Evolutionary conservation across 2,113 vertebrate genomes (phyloP).

Genomic region (Emydura subglobosa): DNA sequence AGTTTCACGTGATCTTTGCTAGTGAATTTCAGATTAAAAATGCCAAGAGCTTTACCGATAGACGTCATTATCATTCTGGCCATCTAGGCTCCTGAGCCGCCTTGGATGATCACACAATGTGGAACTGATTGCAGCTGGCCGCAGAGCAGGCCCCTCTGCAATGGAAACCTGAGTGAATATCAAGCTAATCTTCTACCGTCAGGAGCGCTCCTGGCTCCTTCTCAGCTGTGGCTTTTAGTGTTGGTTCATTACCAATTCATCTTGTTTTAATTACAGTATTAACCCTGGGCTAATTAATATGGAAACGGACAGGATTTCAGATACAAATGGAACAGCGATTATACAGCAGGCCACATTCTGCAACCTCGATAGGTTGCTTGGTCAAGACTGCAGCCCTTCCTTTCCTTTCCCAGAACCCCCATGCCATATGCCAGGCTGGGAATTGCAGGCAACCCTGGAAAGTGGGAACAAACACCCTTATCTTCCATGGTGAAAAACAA

Average conservation of each 20-base stretch:
- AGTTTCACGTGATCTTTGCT: not conserved
- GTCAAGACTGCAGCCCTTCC: not conserved
- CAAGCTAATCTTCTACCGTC: not conserved
- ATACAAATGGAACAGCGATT: not conserved
- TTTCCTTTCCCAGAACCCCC: not conserved
- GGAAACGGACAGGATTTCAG: not conserved
- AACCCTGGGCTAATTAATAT: slow-evolving; percentile 12
- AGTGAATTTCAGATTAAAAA: not conserved
- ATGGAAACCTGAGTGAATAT: not conserved
- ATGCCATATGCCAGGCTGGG: not conserved
- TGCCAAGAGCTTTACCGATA: not conserved
- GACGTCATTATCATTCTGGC: not conserved
- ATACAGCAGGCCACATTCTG: not conserved
- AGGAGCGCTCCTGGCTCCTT: not conserved
- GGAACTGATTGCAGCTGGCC: not conserved
- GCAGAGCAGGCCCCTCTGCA: not conserved
- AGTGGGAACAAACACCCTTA: not conserved
- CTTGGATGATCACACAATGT: not conserved
- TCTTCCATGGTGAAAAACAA: not conserved
- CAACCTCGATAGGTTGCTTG: not conserved
- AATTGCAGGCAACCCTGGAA: not conserved
- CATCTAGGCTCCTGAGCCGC: not conserved
- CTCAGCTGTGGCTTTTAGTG: not conserved
- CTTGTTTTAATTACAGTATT: not conserved
- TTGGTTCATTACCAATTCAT: not conserved